Base-by-base conservation (phyloP, 1,140 invertebrate species). In the Drosophila chauvacae region DNA sequence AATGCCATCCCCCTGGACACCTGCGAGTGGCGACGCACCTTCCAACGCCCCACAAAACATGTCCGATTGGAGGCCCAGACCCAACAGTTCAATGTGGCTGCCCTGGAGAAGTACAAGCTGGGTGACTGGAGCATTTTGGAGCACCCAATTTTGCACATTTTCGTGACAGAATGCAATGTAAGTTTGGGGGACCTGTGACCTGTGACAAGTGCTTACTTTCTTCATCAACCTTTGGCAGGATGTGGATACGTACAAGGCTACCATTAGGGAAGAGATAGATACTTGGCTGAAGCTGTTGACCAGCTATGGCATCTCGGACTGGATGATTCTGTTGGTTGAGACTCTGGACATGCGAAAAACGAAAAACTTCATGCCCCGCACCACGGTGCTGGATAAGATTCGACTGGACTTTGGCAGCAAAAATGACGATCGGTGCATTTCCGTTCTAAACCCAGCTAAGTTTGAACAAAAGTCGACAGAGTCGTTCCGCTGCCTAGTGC, bases 361-460 rank as follows among this genome's bases (percentile, higher is more conserved):
- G 44, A 99, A 98, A 93, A 99, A 99, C 93, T 93, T 99, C 23
- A 93, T 99, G 53, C 97, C 97, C 26, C 95, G 98, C 80, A 97
- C 97, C 55, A 98, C 98, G 35, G 98, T 99, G 26, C 93, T 98
- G 66, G 98, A 99, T 93, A 98, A 98, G 95, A 97, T 99, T 57
- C 96, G 97, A 69, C 96, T 95, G 91, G 98, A 99, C 93, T 98
- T 99, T 95, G 97, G 97, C 57, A 95, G 96, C 18, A 98, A 98
- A 93, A 96, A 97, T 94, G 97, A 95, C 77, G 94, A 94, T 92
- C 96, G 97, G 87, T 98, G 98, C 93, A 95, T 98, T 75, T 97
- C 97, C 57, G 95, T 99, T 23, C 95, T 97, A 81, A 98, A 98
- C 94, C 97, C 97, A 35, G 95, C 96, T 13, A 97, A 97, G 92